Evolutionary conservation across 2,888 invertebrate genomes (phyloP).

Genomic region (Prenolepis imparis): DNA sequence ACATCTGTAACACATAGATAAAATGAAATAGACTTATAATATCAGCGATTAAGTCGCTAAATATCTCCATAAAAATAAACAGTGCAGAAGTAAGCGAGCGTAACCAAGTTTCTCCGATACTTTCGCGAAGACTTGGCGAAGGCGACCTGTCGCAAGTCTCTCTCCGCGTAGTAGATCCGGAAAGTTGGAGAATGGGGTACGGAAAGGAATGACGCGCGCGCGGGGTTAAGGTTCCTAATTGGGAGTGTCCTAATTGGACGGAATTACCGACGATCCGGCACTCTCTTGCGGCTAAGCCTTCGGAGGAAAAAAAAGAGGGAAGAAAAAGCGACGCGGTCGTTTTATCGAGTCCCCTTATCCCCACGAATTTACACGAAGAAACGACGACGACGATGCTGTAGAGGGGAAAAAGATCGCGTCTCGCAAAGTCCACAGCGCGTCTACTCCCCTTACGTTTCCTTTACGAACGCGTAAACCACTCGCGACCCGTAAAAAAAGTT

Average conservation of each 20-base stretch:
- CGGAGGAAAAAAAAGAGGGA: slow-evolving; percentile 45
- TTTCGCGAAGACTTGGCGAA: slow-evolving; percentile 49
- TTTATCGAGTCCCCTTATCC: slow-evolving; percentile 74
- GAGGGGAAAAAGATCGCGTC: slow-evolving; percentile 56
- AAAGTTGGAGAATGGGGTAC: slow-evolving; percentile 47
- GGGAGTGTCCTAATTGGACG: slow-evolving; percentile 79
- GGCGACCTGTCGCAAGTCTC: slow-evolving; percentile 59
- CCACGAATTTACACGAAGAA: slow-evolving; percentile 72
- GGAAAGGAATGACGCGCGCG: slow-evolving; percentile 52
- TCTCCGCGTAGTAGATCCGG: slow-evolving; percentile 34
- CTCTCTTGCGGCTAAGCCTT: slow-evolving; percentile 75
- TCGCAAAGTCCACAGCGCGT: slow-evolving; percentile 61
- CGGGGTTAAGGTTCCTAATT: slow-evolving; percentile 73
- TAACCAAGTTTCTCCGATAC: slow-evolving; percentile 16
- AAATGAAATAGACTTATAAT: background rate
- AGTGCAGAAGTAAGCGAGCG: background rate
- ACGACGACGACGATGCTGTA: slow-evolving; percentile 48
- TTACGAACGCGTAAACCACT: slow-evolving; percentile 47
- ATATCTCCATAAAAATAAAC: slow-evolving; percentile 18
- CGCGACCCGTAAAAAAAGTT: slow-evolving; percentile 62
- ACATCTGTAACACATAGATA: background rate
- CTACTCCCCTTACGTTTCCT: slow-evolving; percentile 36
- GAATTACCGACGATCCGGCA: slow-evolving; percentile 75
- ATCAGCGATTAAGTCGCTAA: background rate
- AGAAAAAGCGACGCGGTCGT: slow-evolving; percentile 70